Base-by-base conservation (phyloP, 2,113 vertebrate species). In the Sylvietta virens region DNA sequence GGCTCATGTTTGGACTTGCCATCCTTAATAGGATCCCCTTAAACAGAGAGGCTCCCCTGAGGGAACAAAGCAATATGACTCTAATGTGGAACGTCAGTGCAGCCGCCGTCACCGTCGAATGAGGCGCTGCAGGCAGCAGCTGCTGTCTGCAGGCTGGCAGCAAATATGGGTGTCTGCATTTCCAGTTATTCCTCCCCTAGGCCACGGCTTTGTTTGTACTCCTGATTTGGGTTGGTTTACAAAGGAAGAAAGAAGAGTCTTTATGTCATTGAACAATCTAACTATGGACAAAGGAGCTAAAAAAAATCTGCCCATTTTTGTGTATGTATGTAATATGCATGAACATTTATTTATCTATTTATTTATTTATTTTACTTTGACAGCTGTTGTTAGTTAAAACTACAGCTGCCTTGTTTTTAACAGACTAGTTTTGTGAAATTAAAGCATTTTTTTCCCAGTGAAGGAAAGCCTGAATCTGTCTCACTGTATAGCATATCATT, bases 71-170 rank as follows among this genome's bases (percentile, higher is more conserved):
- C 3, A 3, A 20, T 72, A 39, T 47, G 82, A 27, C 1, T 72
- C 9, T 79, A 24, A 92, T 58, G 53, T 9, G 70, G 89, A 50
- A n/a, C 10, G 3, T 78, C 86, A 37, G 78, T 1, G 5, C 81
- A 76, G 77, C 39, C 85, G 21, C 91, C 1, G 8, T 50, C 20
- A 1, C 48, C 47, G 76, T 24, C 2, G 53, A 54, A 47, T 3
- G 6, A 47, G 81, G 82, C 24, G 7, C 72, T 58, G 70, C 17
- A 3, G 83, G 91, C 81, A 94, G 80, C 93, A 76, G 88, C 94
- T 93, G 82, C 82, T 95, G 85, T 67, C 78, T 80, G 77, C 91
- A 74, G 77, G 27, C 88, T 81, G 65, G 86, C 86, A 70, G 56
- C 27, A 47, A 73, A 26, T 45, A 14, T 3, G 11, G 3, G 15